Evolutionary conservation across 2,888 invertebrate species (phyloP).

Genomic region (Odiellus spinosus): DNA sequence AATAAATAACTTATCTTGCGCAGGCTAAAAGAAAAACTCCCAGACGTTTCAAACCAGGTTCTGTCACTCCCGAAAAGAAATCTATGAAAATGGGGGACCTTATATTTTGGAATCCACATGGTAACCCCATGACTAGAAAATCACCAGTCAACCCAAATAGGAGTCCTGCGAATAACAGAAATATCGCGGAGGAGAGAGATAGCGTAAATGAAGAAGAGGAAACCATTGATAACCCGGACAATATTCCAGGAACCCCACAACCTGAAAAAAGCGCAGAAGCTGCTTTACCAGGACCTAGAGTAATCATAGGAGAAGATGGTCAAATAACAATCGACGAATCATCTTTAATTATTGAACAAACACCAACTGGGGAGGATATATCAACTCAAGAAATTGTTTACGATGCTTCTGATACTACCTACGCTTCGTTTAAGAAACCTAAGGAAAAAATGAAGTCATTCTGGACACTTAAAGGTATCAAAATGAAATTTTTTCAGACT

Average conservation of each 20-base stretch:
- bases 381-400: neutral
- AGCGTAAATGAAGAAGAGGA: neutral
- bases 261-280: neutral
- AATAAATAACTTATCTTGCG: too few relatives aligned
- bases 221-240: neutral
- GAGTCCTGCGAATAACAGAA: neutral
- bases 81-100: neutral
- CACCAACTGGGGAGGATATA: neutral
- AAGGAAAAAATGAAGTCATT: neutral
- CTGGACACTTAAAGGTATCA: neutral
- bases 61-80: neutral
- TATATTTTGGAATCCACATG: neutral
- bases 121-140: neutral
- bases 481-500: too few relatives aligned
- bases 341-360: slow-evolving; percentile 1
- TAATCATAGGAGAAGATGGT: neutral
- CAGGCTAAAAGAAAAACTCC: too few relatives aligned
- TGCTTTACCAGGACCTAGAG: neutral
- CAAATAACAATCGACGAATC: slow-evolving; percentile 2
- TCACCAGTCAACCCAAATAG: neutral
- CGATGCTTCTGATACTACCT: neutral
- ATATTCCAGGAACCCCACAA: neutral
- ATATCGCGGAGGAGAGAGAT: neutral
- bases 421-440: slow-evolving; percentile 1
- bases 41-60: too few relatives aligned